These are phyloP conservation scores for Nomada ferruginata DNA, from an alignment of 2,888 invertebrate species.

Conservation along the genomic window DNA sequence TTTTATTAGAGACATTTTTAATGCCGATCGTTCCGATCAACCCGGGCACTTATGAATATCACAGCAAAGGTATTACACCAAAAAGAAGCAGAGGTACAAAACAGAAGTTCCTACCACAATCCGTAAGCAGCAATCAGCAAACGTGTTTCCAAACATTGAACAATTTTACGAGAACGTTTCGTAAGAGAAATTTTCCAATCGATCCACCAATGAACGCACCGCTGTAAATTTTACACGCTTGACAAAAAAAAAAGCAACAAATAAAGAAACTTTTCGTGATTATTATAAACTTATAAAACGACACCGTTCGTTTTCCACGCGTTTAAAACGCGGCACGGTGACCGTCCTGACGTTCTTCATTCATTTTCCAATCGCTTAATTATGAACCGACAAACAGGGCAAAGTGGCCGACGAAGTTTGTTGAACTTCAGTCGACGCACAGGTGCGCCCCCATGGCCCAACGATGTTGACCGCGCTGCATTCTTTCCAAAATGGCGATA, in stretches of 20 bases:
- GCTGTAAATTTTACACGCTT: too few relatives aligned
- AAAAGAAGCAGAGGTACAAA: too few relatives aligned
- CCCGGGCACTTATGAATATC: neutral
- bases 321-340: too few relatives aligned
- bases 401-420: conserved; percentile 50
- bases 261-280: conserved; percentile 8
- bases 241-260: too few relatives aligned
- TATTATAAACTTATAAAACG: conserved; percentile 29
- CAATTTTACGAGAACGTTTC: too few relatives aligned
- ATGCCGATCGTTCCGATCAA: neutral
- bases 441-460: conserved; percentile 50
- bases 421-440: conserved; percentile 61
- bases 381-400: conserved; percentile 26
- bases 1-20: too few relatives aligned
- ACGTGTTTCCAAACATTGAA: too few relatives aligned
- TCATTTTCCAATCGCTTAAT: conserved; percentile 60
- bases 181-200: too few relatives aligned
- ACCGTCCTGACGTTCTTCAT: conserved; percentile 11
- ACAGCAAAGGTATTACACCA: too few relatives aligned
- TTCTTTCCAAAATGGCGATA: conserved; percentile 61
- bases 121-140: too few relatives aligned
- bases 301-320: conserved; percentile 5
- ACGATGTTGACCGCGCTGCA: conserved; percentile 48
- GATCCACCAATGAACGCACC: too few relatives aligned
- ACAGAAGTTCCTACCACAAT: too few relatives aligned